Base-by-base conservation (phyloP, 2,888 invertebrate species). In the Onchidella celtica region DNA sequence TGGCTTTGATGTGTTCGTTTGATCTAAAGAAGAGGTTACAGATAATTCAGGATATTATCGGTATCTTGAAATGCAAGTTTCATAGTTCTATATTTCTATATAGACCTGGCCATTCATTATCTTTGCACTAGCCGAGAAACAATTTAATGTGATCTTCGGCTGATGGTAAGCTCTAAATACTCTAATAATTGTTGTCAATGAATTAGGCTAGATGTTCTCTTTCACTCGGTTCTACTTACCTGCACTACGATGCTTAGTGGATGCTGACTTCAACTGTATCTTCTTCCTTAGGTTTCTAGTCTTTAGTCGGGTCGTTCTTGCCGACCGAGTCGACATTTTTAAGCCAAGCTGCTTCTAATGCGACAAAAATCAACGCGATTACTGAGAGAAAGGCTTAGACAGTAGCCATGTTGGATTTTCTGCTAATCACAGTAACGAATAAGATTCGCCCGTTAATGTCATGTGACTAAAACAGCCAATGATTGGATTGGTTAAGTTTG, bases 401-500 rank as follows among this genome's bases (percentile, higher is more conserved):
- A 78, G 89, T 85, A 85, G 90, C 90, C 90, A 90, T 90, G 86
- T 89, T 90, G 89, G 88, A 88, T 80, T 85, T 73, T 82, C 85
- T 78, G 73, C 79, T 79, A 72, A 81, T 78, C 83, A 76, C 82
- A 73, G 70, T 70, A 83, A 76, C 86, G 82, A 86, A 86, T 85
- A 79, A 82, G 59, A 79, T 65, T 38, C 63, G 70, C 69, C 81
- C 76, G 82, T 82, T 84, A 40, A 29, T 32, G 32, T 81, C 86
- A 86, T 83, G 82, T 86, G 86, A 40, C 57, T 40, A n/a, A 38
- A 61, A 11, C 66, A 61, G 68, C 85, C 85, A 86, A 84, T 85
- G 27, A 79, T 65, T 27, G 21, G 40, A 63, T 59, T 38, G 11
- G 1, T 9, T 32, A 47, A 14, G 27, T 32, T 38, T 74, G 59